Base-by-base conservation (phyloP, 2,888 invertebrate genomes). In the Meteorus colon region DNA sequence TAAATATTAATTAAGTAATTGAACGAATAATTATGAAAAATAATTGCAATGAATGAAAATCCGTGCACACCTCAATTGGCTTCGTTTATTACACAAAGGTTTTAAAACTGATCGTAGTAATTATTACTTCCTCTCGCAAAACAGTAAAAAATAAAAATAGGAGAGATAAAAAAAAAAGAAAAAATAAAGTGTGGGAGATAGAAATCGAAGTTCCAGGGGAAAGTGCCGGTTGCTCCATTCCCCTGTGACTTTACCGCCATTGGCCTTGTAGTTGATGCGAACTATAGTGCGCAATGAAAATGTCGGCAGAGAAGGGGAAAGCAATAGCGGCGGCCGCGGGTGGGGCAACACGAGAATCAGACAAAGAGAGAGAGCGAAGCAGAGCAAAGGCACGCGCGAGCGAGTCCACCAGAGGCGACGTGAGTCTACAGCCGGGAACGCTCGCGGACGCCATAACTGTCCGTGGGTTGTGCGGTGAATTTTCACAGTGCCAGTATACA, bases 371-470 rank as follows among this genome's bases (percentile, higher is more conserved):
- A 66, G 19, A 45, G 45, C 12, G 37, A 45, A 45, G 73, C 37
- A 34, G 41, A 68, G 67, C 59, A 48, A 59, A 73, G 29, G 63
- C 14, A n/a, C 41, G 66, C 37, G 67, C 59, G 29, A 68, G 62
- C 27, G 24, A 72, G 72, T 63, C 31, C 24, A 63, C 73, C 24
- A 29, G 67, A 51, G 27, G 60, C 34, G 55, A 68, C 45, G 62
- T 41, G 16, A 72, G 72, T 31, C 63, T 72, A 72, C 73, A 59
- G 27, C 68, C 67, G 37, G 67, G 59, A 67, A 68, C 45, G 29
- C 31, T 27, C 27, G 68, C 63, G 63, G 63, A 67, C 74, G 74
- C 74, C 74, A 74, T 74, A 74, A 67, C 67, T 67, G 74, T 41
- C n/a, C 59, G 55, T 55, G 55, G 31, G 63, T 34, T 63, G 29